phyloP scores from a whole-genome alignment of 2,797 vertebrate genomes.

The Alcedo quadribrachys region DNA sequence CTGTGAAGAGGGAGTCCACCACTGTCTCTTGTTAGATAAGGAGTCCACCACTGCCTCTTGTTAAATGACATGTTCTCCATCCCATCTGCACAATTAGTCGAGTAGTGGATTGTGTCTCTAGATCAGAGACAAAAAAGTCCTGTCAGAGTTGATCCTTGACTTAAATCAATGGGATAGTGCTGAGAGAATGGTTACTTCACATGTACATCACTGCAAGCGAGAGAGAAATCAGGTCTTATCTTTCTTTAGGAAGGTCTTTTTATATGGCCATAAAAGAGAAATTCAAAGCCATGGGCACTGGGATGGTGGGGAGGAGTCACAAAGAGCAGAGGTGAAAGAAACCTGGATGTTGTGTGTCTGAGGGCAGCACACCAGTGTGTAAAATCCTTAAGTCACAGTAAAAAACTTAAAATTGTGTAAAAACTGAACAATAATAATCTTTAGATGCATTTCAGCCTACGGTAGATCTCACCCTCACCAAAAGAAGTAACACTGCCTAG shows the following conservation, averaged over 20 bases:
- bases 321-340: background rate
- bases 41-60: background rate
- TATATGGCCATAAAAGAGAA: background rate
- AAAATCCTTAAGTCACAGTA: background rate
- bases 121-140: background rate
- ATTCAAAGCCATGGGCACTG: background rate
- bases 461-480: background rate
- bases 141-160: background rate
- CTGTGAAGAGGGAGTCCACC: background rate
- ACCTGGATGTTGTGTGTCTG: background rate
- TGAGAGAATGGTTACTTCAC: background rate
- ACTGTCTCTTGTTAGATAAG: background rate
- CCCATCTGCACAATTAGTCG: background rate
- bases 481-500: background rate
- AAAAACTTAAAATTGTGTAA: background rate
- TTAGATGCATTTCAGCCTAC: background rate
- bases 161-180: background rate
- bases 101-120: background rate
- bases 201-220: background rate
- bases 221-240: background rate
- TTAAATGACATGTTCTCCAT: fast-evolving
- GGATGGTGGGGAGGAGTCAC: fast-evolving
- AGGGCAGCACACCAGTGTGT: background rate
- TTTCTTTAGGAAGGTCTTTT: background rate
- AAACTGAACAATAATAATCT: background rate